phyloP scores from a whole-genome alignment of 2,888 invertebrate species.

The Lasioglossum leucozonium region DNA sequence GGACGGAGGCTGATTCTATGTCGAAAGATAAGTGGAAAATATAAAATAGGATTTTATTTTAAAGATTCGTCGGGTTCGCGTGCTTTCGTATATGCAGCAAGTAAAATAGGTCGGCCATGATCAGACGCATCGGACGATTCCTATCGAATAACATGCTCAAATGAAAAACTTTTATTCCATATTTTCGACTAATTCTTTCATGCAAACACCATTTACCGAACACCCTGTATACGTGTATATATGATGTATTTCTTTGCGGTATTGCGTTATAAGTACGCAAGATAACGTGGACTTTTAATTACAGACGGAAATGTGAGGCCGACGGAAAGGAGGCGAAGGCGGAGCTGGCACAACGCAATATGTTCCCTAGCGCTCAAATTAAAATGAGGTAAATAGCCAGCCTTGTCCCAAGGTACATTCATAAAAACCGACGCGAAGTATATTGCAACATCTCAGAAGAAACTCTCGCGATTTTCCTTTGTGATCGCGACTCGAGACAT shows the following conservation, averaged over 20 bases:
- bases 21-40: too few relatives aligned
- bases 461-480: not conserved
- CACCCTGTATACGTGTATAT: too few relatives aligned
- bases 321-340: slow-evolving; percentile 83
- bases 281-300: slow-evolving; percentile 70
- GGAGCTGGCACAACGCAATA: slow-evolving; percentile 83
- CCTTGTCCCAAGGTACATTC: slow-evolving; percentile 5
- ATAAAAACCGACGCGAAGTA: slow-evolving; percentile 14
- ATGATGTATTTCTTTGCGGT: not conserved
- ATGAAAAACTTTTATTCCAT: too few relatives aligned
- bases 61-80: too few relatives aligned
- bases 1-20: too few relatives aligned
- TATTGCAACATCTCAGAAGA: not conserved
- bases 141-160: too few relatives aligned
- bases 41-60: too few relatives aligned
- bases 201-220: too few relatives aligned
- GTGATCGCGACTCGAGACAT: not conserved
- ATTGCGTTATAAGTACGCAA: slow-evolving; percentile 19
- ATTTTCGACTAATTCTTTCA: too few relatives aligned
- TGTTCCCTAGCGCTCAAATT: slow-evolving; percentile 84
- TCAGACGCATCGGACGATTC: too few relatives aligned
- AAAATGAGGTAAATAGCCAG: slow-evolving; percentile 82
- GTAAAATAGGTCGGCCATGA: too few relatives aligned
- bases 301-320: slow-evolving; percentile 84
- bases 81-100: too few relatives aligned